Evolutionary conservation across 2,888 invertebrate species (phyloP), one percentile per base, ranked within the genome.

Genomic region (Tinea pellionella): DNA sequence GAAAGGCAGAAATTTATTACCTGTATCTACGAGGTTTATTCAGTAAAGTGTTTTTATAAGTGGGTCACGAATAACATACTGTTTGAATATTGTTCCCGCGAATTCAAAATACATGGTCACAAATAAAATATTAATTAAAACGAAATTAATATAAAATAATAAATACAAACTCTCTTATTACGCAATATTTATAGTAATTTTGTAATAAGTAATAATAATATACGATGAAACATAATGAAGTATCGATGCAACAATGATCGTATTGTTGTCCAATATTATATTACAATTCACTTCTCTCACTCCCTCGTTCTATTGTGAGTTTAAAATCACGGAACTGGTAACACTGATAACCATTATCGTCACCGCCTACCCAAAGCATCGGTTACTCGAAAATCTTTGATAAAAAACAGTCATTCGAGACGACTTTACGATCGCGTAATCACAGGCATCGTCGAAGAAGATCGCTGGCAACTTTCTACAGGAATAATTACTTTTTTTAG

Each of bases 21-120:
- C 67, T 64, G 66, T 74, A 76, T 73, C 74, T 68, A 63, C 41
- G 61, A 61, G 61, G 66, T 67, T 65, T 64, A 64, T 67, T 70
- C 69, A 67, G 68, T 74, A 73, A 76, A 78, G 70, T 74, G 71
- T 71, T 73, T 75, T 73, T 75, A 67, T 71, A 72, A 73, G 74
- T 70, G 69, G 70, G 66, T 67, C 67, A 65, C 67, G 61, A 63
- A 19, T 4, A 16, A 51, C 41, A 13, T 41, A 41, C 8, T 41
- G 53, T 24, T 57, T n/a, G 32, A 30, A 32, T 57, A 57, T 57
- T 57, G 32, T n/a, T n/a, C n/a, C n/a, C n/a, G n/a, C n/a, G n/a
- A n/a, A n/a, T n/a, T n/a, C n/a, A n/a, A n/a, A n/a, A n/a, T n/a
- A n/a, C n/a, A n/a, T n/a, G n/a, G n/a, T 24, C 24, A 24, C 24